These are phyloP conservation scores for Macropis europaea DNA, from an alignment of 2,888 invertebrate species.

Conservation along the genomic window DNA sequence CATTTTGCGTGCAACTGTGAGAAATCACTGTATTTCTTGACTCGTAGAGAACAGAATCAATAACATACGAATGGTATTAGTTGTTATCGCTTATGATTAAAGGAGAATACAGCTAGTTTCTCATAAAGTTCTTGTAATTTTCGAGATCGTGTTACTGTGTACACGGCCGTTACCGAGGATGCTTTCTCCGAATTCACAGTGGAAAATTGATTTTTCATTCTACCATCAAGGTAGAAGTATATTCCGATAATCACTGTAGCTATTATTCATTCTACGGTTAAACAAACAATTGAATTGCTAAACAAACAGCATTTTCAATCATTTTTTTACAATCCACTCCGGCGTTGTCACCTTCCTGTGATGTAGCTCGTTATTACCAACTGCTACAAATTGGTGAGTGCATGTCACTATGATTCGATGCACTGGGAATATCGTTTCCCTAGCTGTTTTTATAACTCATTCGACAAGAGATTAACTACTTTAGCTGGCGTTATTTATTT, in stretches of 20 bases:
- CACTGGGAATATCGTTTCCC: not conserved
- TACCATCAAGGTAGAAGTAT: not conserved
- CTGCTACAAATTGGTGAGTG: not conserved
- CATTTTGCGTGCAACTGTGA: slow-evolving; percentile 81
- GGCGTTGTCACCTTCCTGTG: slow-evolving; percentile 5
- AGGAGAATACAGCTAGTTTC: not conserved
- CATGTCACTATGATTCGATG: not conserved
- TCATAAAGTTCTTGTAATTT: not conserved
- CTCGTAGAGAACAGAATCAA: not conserved
- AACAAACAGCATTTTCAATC: slow-evolving; percentile 9
- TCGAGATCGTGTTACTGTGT: not conserved
- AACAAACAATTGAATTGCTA: not conserved
- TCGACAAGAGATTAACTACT: no score
- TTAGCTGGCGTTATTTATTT: no score
- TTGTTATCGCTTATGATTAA: not conserved
- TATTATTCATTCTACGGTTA: not conserved
- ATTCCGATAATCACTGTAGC: not conserved
- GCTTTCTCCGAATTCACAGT: not conserved
- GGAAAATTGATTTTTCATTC: not conserved
- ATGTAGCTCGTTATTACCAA: slow-evolving; percentile 6
- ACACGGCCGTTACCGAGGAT: not conserved
- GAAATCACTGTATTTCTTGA: not conserved
- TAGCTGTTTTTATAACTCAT: not conserved
- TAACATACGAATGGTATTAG: not conserved
- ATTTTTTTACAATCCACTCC: not conserved